These are phyloP conservation scores for Poecilia gillii DNA, from an alignment of 2,797 vertebrate genomes.

Conservation along the genomic window DNA sequence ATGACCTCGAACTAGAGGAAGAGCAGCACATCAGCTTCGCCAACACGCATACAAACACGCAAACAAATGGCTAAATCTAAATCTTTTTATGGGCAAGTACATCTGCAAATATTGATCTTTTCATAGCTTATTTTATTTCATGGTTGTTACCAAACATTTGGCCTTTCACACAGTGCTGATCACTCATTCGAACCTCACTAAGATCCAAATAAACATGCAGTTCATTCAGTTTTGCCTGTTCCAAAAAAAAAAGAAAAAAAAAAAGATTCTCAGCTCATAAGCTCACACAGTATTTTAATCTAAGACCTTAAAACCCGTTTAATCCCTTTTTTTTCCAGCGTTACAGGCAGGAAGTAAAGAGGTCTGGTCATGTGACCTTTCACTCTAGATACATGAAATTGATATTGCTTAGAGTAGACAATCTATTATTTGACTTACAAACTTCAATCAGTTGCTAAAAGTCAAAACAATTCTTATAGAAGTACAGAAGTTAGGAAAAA, in stretches of 20 bases:
- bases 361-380: no score
- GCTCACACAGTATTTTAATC: conserved; percentile 51
- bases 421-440: no score
- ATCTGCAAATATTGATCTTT: neutral
- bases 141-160: neutral
- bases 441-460: no score
- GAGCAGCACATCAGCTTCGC: conserved; percentile 78
- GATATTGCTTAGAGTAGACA: no score
- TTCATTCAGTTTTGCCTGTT: conserved; percentile 61
- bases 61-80: conserved; percentile 6
- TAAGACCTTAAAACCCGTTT: conserved; percentile 38
- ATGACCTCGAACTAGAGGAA: conserved; percentile 76
- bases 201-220: conserved; percentile 74
- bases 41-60: conserved; percentile 49
- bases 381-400: no score
- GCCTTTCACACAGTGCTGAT: conserved; percentile 32
- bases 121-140: conserved; percentile 2
- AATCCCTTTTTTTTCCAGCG: no score
- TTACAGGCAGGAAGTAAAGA: no score
- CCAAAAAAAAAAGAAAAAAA: conserved; percentile 31
- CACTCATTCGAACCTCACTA: conserved; percentile 47
- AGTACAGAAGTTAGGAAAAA: no score
- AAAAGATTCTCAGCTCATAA: conserved; percentile 41
- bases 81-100: conserved; percentile 12
- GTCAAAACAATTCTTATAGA: no score